phyloP scores from a whole-genome alignment of 2,888 invertebrate species.

The Nematopogon swammerdamellus region DNA sequence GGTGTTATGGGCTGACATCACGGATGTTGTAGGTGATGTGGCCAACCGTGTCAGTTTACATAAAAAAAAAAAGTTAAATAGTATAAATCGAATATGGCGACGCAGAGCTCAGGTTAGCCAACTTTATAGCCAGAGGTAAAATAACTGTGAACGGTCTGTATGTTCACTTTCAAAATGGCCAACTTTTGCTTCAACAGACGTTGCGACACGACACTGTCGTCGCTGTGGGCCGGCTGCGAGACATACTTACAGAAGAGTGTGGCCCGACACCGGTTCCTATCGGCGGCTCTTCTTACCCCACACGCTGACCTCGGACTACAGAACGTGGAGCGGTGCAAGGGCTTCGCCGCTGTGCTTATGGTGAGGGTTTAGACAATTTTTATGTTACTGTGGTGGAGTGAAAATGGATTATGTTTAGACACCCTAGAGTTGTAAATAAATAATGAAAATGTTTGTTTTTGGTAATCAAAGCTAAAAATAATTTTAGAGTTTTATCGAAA shows the following conservation, averaged over 20 bases:
- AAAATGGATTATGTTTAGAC: conserved; percentile 1
- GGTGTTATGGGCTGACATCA: no score
- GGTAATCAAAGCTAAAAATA: neutral
- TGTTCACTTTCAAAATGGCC: no score
- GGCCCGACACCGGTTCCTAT: conserved; percentile 63
- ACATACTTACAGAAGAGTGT: conserved; percentile 71
- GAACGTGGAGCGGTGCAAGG: conserved; percentile 82
- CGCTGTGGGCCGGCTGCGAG: conserved; percentile 71
- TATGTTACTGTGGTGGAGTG: conserved; percentile 2
- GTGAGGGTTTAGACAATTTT: conserved; percentile 36
- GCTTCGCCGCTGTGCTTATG: conserved; percentile 78
- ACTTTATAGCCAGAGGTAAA: no score
- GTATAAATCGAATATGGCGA: no score
- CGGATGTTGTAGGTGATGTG: no score
- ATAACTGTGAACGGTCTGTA: no score
- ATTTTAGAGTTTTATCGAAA: no score
- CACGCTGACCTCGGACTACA: conserved; percentile 76
- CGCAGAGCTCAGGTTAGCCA: no score
- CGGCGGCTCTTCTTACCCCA: conserved; percentile 60
- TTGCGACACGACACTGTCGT: conserved; percentile 47
- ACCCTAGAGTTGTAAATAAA: neutral
- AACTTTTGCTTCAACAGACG: no score
- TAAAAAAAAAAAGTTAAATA: no score
- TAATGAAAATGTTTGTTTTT: no score
- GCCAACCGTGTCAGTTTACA: no score